Evolutionary conservation across 2,888 invertebrate species (phyloP).

Genomic region (Oligia latruncula): DNA sequence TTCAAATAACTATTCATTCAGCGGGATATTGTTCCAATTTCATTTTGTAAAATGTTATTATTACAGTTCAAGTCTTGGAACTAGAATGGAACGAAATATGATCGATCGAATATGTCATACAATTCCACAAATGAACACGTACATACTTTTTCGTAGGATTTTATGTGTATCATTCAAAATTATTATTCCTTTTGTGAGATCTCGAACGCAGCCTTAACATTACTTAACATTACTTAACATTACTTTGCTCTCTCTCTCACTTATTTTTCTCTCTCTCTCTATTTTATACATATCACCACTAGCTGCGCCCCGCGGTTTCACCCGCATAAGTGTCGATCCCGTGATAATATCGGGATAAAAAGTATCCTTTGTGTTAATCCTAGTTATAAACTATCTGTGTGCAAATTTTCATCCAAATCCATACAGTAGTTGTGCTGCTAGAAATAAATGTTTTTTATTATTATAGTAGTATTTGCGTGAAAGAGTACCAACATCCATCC

Average conservation of each 20-base stretch:
- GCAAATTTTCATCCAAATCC: no score
- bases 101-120: background rate
- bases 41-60: constrained; percentile 11
- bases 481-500: no score
- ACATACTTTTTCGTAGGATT: background rate
- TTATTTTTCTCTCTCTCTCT: background rate
- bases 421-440: no score
- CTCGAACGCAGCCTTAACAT: no score
- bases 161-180: background rate
- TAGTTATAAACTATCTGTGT: no score
- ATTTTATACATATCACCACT: background rate
- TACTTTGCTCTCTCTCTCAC: background rate
- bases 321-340: no score
- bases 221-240: no score
- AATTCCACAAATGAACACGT: background rate
- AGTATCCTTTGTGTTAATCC: no score
- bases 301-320: no score
- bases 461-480: no score
- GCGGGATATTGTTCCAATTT: constrained; percentile 12
- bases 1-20: constrained; percentile 31
- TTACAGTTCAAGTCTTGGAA: background rate
- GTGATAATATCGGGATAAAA: no score
- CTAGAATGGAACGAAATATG: background rate
- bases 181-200: background rate
- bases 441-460: no score